Evolutionary conservation across 1,140 invertebrate genomes (phyloP), one percentile per base, ranked within the genome.

Genomic region (Cheumatopsyche charites): DNA sequence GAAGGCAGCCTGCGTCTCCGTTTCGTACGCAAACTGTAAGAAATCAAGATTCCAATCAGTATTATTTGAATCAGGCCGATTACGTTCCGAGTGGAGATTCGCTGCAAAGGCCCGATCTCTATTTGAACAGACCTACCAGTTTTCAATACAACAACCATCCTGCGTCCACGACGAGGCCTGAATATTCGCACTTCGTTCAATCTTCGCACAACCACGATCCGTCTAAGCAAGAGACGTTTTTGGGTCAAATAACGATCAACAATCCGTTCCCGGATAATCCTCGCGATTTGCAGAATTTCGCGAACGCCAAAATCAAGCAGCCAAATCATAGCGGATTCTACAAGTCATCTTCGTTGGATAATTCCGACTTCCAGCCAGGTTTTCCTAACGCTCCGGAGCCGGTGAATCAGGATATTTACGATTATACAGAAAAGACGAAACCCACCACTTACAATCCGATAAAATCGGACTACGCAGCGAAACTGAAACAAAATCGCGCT

Each of bases 191-290:
- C 77, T 84, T 77, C 81, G 81, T 7, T 77, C 82, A 72, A 45
- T 69, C 71, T 11, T 74, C 83, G 0, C 86, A 87, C 76, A 84
- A 85, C 76, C 82, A 85, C 76, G 82, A 86, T 75, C 85, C 86
- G 2, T 85, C 85, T 6, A 84, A 86, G 77, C 85, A 83, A 61
- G 86, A 87, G 80, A 86, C 85, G 15, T 87, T 87, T 75, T 78
- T 87, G 26, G 86, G 86, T 12, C 84, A 87, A 81, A 86, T 87
- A 45, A 87, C 86, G 42, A 79, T 87, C 70, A 85, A 87, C 71
- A 87, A 85, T 78, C 86, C 86, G 21, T 70, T 80, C 47, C 78
- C 79, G 3, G 66, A 75, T 47, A 75, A 73, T 47, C 72, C 72
- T 0, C 29, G 58, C 12, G 74, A 75, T n/a, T 36, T 73, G 2